Conservation (phyloP, 2,797 vertebrate species). For the Platyrinchus mystaceus region DNA sequence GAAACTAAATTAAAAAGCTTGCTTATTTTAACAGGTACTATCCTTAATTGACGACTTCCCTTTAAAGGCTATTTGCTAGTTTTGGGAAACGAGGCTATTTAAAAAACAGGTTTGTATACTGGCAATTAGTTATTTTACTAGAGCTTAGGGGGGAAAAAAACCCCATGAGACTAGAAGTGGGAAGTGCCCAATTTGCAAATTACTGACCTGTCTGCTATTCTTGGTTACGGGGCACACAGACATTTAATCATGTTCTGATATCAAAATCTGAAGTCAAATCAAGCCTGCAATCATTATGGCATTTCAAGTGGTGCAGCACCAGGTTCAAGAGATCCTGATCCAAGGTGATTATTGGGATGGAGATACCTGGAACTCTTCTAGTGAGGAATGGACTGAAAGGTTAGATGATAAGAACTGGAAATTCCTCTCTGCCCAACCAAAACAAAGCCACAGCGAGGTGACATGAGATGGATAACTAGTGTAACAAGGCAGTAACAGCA, state of each 20-base stretch:
- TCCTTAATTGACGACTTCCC: constrained; percentile 20
- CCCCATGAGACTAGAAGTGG: neutral
- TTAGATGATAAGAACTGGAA: neutral
- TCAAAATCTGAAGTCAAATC: neutral
- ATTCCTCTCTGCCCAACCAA: neutral
- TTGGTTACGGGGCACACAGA: neutral
- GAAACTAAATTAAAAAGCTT: neutral
- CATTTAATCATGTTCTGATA: neutral
- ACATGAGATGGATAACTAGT: neutral
- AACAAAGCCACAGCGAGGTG: neutral
- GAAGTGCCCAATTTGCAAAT: neutral
- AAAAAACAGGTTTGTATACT: neutral
- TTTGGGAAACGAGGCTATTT: constrained; percentile 49
- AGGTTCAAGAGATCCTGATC: neutral
- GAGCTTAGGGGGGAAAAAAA: neutral
- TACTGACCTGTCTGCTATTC: neutral
- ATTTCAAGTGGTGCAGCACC: neutral
- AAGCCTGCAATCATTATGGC: neutral
- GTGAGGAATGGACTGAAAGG: neutral
- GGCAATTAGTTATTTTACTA: constrained; percentile 13
- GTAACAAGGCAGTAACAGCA: neutral
- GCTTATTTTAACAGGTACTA: neutral
- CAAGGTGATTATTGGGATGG: neutral
- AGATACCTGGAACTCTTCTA: neutral
- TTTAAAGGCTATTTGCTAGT: neutral